Evolutionary conservation across 2,888 invertebrate genomes (phyloP), one percentile per base, ranked within the genome.

Genomic region (Trissolcus japonicus): DNA sequence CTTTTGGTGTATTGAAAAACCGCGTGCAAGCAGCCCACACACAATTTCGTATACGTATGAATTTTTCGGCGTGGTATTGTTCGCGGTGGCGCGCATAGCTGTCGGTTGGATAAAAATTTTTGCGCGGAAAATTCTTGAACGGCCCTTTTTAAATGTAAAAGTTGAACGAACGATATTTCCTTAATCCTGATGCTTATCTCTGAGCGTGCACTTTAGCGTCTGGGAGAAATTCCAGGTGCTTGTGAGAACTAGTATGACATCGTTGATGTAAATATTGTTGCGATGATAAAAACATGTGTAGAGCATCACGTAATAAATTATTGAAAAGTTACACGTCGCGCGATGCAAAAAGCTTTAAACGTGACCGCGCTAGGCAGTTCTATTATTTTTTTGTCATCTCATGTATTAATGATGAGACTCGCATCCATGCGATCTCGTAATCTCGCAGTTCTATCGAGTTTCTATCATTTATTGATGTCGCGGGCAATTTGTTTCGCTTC

Each of bases 81-180:
- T 69, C 43, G 53, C 9, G 43, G 55, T 40, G 54, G 35, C 13
- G 17, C 41, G 35, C 50, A 35, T 43, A 46, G 43, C 50, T 17
- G 9, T 35, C 35, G n/a, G 59, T 54, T 63, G 62, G 69, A 69
- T 66, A 76, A 76, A 71, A 76, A 71, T 71, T 61, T 65, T 71
- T 53, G 51, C 57, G 65, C 57, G 61, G 62, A 67, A 76, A 76
- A 76, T 76, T 72, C 50, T 55, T 59, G 25, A 48, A 56, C 57
- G 43, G 56, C 59, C 41, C 56, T 51, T 57, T 67, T 72, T 72
- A 67, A 76, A 76, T 67, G 76, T 67, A 76, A 72, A 76, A 76
- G 76, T 76, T 76, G 67, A 76, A 72, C 76, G 72, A 53, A 76
- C 76, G 76, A 76, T 76, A 76, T 76, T 76, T 76, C 69, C 72